Evolutionary conservation across 1,140 invertebrate genomes (phyloP).

Genomic region (Dinoponera quadriceps): DNA sequence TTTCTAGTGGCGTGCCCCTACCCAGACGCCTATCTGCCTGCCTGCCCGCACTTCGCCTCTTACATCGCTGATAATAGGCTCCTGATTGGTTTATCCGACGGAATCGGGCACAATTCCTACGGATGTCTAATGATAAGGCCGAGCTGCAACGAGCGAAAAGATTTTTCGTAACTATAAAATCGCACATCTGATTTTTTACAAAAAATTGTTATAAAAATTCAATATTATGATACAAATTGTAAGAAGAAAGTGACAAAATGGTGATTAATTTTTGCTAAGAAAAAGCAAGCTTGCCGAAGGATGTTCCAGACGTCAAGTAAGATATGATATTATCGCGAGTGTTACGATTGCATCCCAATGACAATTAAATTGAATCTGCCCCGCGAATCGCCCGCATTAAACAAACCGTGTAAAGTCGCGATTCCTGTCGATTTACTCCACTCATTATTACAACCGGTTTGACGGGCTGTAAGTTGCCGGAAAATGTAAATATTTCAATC

Average conservation of each 20-base stretch:
- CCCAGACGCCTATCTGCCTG: too few species aligned
- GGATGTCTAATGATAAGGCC: background rate
- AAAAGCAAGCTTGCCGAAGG: background rate
- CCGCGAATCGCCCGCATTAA: constrained; percentile 26
- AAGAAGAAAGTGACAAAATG: background rate
- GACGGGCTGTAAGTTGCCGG: constrained; percentile 30
- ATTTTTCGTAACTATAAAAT: too few species aligned
- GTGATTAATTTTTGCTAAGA: background rate
- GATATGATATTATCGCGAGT: background rate
- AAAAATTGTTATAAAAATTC: too few species aligned
- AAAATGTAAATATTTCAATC: constrained; percentile 52
- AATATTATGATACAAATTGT: background rate
- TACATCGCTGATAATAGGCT: constrained; percentile 8
- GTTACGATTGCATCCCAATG: background rate
- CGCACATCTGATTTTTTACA: too few species aligned
- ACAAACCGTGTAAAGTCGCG: constrained; percentile 25
- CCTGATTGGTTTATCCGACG: background rate
- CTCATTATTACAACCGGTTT: constrained; percentile 28
- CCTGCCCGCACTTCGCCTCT: background rate
- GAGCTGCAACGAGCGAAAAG: background rate
- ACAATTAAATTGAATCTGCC: constrained; percentile 15
- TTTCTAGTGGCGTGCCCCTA: background rate
- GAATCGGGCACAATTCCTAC: background rate
- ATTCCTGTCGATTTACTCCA: constrained; percentile 19
- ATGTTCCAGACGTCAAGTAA: background rate